Evolutionary conservation across 2,113 vertebrate genomes (phyloP).

Genomic region (Colinus virginianus): DNA sequence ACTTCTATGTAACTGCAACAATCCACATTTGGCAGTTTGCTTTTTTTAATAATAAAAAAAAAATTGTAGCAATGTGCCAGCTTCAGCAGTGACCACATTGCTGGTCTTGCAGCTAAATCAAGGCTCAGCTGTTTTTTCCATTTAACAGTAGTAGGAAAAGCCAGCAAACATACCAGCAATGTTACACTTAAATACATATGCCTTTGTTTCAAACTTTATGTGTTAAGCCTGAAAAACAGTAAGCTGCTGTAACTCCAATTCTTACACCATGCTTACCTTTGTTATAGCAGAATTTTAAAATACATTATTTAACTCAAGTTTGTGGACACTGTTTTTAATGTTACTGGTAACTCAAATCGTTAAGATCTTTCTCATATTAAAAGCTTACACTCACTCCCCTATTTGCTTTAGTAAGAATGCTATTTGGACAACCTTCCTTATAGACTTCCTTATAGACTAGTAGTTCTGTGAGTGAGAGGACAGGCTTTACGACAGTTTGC

Average conservation of each 20-base stretch:
- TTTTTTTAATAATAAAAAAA: not conserved
- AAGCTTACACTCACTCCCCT: not conserved
- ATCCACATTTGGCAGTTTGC: not conserved
- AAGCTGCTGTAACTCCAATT: not conserved
- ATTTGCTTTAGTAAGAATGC: not conserved
- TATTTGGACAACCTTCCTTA: not conserved
- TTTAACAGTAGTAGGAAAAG: not conserved
- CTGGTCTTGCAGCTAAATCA: not conserved
- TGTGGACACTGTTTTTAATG: not conserved
- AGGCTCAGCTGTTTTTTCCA: not conserved
- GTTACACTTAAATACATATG: not conserved
- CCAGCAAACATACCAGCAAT: not conserved
- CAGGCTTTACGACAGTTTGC: fast-evolving
- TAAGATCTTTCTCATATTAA: not conserved
- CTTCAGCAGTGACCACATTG: not conserved
- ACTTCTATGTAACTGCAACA: not conserved
- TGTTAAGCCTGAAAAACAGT: not conserved
- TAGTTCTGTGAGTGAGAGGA: not conserved
- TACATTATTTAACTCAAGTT: not conserved
- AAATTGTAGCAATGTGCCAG: not conserved
- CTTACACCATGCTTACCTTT: not conserved
- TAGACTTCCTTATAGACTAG: not conserved
- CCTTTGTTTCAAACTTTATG: not conserved
- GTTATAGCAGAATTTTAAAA: not conserved
- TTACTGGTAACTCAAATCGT: not conserved